A percentile compares a stretch with the other conserved stretches of the same genome.
These are phyloP conservation scores for Nasonia giraulti DNA, from an alignment of 1,140 invertebrate species.

Conservation along the genomic window DNA sequence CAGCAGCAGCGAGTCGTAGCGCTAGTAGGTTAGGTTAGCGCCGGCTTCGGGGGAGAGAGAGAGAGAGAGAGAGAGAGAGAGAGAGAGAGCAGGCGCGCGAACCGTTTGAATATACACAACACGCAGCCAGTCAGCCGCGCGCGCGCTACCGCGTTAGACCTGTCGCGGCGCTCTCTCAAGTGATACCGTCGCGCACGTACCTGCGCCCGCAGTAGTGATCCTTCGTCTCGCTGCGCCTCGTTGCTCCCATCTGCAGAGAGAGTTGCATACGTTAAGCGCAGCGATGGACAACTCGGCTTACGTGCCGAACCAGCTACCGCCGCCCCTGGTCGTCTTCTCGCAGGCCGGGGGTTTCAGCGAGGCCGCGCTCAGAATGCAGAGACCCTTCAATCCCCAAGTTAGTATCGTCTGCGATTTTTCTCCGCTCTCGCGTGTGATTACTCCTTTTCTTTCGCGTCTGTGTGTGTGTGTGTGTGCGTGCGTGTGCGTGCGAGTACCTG, in stretches of 20 bases:
- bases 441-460: slow-evolving; percentile 11
- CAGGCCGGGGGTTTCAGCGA: slow-evolving; percentile 84
- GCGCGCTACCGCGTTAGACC: slow-evolving; percentile 3
- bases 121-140: not conserved
- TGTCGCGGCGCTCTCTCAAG: slow-evolving; percentile 14
- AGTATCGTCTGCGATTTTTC: slow-evolving; percentile 58
- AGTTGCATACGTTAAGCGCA: slow-evolving; percentile 47
- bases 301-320: slow-evolving; percentile 83
- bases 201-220: not conserved
- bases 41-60: slow-evolving; percentile 1
- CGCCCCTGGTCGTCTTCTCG: slow-evolving; percentile 88
- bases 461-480: not conserved
- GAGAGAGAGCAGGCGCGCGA: slow-evolving; percentile 31
- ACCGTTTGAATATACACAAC: slow-evolving; percentile 33
- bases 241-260: not conserved
- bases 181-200: not conserved
- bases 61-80: not conserved
- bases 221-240: not conserved
- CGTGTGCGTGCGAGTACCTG: not conserved
- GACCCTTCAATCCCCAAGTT: slow-evolving; percentile 83
- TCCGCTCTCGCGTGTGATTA: not conserved
- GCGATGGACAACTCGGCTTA: slow-evolving; percentile 82
- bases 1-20: not conserved
- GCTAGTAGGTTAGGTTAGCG: slow-evolving; percentile 47
- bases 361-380: slow-evolving; percentile 83